Evolutionary conservation across 2,797 vertebrate species (phyloP), one percentile per base, ranked within the genome.

Genomic region (Crenuchus spilurus): DNA sequence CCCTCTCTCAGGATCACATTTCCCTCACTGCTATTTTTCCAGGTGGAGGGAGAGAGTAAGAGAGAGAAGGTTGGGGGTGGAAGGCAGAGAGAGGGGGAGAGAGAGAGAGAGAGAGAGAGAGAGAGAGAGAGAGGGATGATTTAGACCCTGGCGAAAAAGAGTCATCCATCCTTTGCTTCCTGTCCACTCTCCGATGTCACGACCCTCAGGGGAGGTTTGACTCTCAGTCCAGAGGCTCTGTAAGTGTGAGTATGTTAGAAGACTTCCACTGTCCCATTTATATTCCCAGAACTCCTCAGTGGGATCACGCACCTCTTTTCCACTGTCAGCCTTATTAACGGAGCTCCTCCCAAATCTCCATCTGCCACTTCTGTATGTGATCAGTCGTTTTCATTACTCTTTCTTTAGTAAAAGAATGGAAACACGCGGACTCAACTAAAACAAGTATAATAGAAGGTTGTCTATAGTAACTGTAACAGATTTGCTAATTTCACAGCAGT

Each of bases 1-100:
- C 64, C 80, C 70, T 35, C 70, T 54, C 60, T 70, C 57, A 71
- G 80, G 85, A 87, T 92, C 90, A 83, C 70, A 81, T 91, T 91
- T 90, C 91, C 85, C 75, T 67, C 80, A 61, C 75, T 82, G 80
- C 77, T 90, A 84, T 89, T 88, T 91, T 89, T 88, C 84, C 90
- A 91, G 90, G 90, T 91, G 89, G 87, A 81, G 49, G 7, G 70
- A 70, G 63, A 58, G 54, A 44, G 60, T 57, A 44, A 42, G 35
- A 57, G 83, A 69, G 67, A 52, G 70, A 11, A 71, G 75, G 10
- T 33, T 28, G 55, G 49, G 62, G 72, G 24, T 24, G 63, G 51
- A 44, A 46, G 57, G 30, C 30, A 49, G 35, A 4, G 62, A 60
- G 74, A 79, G 70, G 72, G 13, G 46, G 73, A 72, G 35, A 4